Evolutionary conservation across 2,113 vertebrate species (phyloP).

Genomic region (Rafetus swinhoei): DNA sequence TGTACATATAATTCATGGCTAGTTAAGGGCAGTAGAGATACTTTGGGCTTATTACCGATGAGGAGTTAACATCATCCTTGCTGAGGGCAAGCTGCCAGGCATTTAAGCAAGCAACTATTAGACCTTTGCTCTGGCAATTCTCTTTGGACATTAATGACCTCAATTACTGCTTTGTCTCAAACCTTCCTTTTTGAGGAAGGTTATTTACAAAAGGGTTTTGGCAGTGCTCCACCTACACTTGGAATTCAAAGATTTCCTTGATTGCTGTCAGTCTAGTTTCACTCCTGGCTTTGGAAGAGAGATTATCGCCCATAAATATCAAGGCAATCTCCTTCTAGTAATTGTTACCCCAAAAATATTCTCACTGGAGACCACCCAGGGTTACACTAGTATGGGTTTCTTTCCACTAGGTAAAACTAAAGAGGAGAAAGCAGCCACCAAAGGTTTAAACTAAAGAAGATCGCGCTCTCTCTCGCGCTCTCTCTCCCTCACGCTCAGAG

Average conservation of each 20-base stretch:
- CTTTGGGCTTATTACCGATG: not conserved
- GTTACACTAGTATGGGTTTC: too few relatives aligned
- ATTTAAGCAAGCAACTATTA: not conserved
- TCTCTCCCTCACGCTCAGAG: too few relatives aligned
- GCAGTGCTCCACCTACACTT: not conserved
- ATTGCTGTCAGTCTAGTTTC: not conserved
- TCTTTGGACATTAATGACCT: not conserved
- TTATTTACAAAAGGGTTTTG: not conserved
- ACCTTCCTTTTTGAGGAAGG: accelerated
- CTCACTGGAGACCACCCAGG: too few relatives aligned
- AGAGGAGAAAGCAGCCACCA: too few relatives aligned
- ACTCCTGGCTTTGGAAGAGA: not conserved
- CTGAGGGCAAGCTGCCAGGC: not conserved
- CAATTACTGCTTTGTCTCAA: not conserved
- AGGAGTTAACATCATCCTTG: not conserved
- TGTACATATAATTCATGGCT: not conserved
- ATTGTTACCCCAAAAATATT: too few relatives aligned
- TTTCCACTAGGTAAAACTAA: too few relatives aligned
- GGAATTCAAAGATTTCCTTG: accelerated
- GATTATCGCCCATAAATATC: not conserved
- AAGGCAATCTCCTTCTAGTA: not conserved
- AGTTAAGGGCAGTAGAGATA: not conserved
- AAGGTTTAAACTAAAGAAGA: too few relatives aligned
- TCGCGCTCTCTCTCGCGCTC: too few relatives aligned
- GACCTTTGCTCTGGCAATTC: accelerated